Conservation (phyloP, 64 coral and sea anemone species). For the Pocillopora verrucosa region DNA sequence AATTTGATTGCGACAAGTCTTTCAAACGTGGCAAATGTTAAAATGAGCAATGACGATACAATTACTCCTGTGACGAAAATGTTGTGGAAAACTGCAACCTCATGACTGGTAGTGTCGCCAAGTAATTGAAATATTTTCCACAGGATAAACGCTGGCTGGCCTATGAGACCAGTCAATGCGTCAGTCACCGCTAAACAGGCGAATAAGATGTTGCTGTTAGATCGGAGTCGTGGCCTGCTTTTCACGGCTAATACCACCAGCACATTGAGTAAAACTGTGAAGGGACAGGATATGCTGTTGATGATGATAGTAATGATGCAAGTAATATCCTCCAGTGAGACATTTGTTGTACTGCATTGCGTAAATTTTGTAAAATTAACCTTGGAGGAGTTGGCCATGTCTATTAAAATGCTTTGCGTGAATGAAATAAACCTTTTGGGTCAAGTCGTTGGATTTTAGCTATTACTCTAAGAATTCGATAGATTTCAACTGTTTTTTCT, state of each 20-base stretch:
- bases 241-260: not conserved
- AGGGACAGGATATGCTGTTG: too few relatives aligned
- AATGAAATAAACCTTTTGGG: too few relatives aligned
- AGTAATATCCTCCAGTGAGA: too few relatives aligned
- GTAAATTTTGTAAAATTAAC: too few relatives aligned
- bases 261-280: not conserved
- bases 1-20: not conserved
- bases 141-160: not conserved
- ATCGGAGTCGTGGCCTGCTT: not conserved
- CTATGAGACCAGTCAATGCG: not conserved
- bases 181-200: not conserved
- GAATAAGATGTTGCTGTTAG: not conserved
- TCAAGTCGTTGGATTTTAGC: too few relatives aligned
- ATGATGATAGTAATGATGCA: too few relatives aligned
- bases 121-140: not conserved
- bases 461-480: too few relatives aligned
- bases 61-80: not conserved
- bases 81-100: not conserved
- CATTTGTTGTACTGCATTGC: too few relatives aligned
- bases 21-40: not conserved
- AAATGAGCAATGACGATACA: not conserved
- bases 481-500: too few relatives aligned
- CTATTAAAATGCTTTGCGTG: too few relatives aligned
- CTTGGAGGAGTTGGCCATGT: too few relatives aligned
- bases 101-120: not conserved